Evolutionary conservation across 2,888 invertebrate species (phyloP), one percentile per base, ranked within the genome.

Genomic region (Horisme vitalbata): DNA sequence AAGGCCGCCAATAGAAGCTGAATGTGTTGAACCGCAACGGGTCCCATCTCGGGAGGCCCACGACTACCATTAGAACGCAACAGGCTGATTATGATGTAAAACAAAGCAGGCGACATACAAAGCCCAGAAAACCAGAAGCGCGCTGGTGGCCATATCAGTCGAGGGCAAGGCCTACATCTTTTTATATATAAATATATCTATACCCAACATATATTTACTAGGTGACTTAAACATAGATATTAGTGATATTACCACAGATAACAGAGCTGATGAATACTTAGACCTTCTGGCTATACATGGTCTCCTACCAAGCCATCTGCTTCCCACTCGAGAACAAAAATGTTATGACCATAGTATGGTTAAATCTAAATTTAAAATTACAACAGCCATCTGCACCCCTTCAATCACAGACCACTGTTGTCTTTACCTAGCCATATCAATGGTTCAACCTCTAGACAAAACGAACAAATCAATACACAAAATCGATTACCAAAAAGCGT

Each of bases 241-340:
- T 2, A 10, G 15, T 9, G 8, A 1, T 0, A 8, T 4, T 4
- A 11, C n/a, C 3, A 1, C 0, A 13, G 31, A 39, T 8, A 0
- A 8, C 2, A 23, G 23, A n/a, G n/a, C 30, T 13, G 38, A 21
- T 10, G 38, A 38, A 4, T 38, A 38, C 20, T 3, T 30, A 9
- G 30, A 38, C 12, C 10, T 37, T 5, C 37, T 37, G 8, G 38
- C 38, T 3, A 13, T 7, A 3, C 38, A 38, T 10, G 21, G 28
- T 1, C 7, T 38, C 1, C 7, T 38, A 14, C 30, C 38, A 2
- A 38, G 21, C 6, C 38, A 38, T 14, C 11, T 11, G 6, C 6
- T 36, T 1, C 18, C 26, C 4, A 27, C 26, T 1, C 18, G 18
- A 4, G 12, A 12, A n/a, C 5, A 11, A 11, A 36, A 36, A 11